A percentile compares a stretch with the other conserved stretches of the same genome.
These are phyloP conservation scores for Antheraea pernyi DNA, from an alignment of 1,140 invertebrate species.

Conservation along the genomic window DNA sequence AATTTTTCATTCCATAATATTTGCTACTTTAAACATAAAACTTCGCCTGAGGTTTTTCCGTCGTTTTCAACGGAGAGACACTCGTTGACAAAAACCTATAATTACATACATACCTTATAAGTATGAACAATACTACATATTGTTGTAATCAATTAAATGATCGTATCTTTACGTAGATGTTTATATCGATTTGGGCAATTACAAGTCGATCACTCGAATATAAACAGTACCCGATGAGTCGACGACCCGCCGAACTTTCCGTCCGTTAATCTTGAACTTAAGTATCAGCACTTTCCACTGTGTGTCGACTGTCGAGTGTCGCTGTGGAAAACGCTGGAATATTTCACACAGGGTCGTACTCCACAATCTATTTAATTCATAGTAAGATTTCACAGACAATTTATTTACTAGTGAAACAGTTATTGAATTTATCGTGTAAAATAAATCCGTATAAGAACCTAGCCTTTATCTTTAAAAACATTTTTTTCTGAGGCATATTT, in stretches of 20 bases:
- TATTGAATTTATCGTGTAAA: no score
- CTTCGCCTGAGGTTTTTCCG: no score
- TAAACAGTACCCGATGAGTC: conserved; percentile 17
- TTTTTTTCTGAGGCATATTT: no score
- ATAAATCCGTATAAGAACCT: no score
- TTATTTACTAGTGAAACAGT: no score
- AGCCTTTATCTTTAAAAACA: no score
- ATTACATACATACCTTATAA: no score
- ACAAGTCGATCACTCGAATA: conserved; percentile 18
- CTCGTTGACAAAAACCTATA: no score
- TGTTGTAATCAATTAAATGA: not conserved
- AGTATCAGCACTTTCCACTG: conserved; percentile 22
- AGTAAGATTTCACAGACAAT: no score
- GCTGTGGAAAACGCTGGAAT: not conserved
- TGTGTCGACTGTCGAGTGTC: conserved; percentile 19
- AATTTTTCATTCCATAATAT: no score
- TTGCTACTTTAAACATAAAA: no score
- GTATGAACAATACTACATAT: not conserved
- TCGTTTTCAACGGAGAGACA: no score
- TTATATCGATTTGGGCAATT: conserved; percentile 2
- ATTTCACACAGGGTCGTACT: conserved; percentile 7
- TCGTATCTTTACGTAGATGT: not conserved
- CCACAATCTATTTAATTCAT: not conserved
- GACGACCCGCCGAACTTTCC: conserved; percentile 26
- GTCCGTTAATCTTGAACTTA: conserved; percentile 29